Percentiles rank a stretch among this genome's conserved stretches.
Evolutionary conservation across 2,797 vertebrate species (phyloP).

Genomic region (Vipera latastei): DNA sequence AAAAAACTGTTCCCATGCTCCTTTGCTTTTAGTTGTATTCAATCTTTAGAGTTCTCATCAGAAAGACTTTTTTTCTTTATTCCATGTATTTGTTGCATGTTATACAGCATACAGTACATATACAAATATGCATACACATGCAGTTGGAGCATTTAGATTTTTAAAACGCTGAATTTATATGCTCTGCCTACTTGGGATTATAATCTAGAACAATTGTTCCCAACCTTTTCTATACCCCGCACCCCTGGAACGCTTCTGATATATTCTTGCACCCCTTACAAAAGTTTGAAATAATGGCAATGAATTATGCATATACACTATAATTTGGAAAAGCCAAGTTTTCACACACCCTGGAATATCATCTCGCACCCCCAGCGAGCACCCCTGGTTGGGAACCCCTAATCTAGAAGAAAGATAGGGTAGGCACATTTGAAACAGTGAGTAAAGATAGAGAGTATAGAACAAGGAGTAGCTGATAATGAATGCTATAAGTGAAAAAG

Average conservation of each 20-base stretch:
- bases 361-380: too few species aligned
- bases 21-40: neutral
- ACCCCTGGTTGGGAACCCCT: too few species aligned
- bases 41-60: neutral
- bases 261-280: too few species aligned
- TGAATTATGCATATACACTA: too few species aligned
- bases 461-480: neutral
- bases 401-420: neutral
- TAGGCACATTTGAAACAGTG: neutral
- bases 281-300: too few species aligned
- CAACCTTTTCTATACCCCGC: too few species aligned
- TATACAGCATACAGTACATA: neutral
- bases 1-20: neutral
- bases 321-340: too few species aligned
- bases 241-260: too few species aligned
- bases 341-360: too few species aligned
- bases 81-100: neutral
- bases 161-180: neutral
- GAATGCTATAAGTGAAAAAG: neutral
- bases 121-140: neutral
- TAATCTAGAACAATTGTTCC: neutral
- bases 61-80: neutral
- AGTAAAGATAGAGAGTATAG: neutral
- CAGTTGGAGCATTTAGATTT: neutral
- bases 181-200: neutral